A percentile compares a stretch with the other conserved stretches of the same genome.
Conservation (phyloP, 2,113 vertebrate genomes). For the Dendrocopos noguchii region DNA sequence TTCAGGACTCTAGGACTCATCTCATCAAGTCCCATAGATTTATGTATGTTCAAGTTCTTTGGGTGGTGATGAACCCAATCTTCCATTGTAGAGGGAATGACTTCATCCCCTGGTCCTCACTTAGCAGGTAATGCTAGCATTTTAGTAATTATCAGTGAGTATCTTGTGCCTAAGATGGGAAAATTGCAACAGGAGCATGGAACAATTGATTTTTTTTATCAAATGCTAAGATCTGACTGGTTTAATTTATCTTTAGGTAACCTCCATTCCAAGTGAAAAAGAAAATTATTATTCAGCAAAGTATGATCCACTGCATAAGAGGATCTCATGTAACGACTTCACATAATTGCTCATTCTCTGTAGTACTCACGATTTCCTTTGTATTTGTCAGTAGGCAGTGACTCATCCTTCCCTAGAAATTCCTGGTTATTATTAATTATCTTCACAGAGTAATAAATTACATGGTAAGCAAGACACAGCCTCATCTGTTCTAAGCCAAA, state of each 20-base stretch:
- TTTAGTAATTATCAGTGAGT: background rate
- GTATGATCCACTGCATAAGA: background rate
- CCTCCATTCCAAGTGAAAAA: background rate
- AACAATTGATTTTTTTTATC: background rate
- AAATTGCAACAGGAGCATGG: background rate
- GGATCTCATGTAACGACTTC: background rate
- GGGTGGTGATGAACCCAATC: no score
- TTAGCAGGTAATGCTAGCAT: background rate
- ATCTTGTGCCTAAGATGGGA: background rate
- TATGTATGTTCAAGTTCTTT: no score
- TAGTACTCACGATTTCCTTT: background rate
- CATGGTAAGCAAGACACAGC: background rate
- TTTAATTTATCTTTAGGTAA: background rate
- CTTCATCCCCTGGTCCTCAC: background rate
- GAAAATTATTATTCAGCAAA: background rate
- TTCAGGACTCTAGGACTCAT: no score
- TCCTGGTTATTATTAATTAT: background rate
- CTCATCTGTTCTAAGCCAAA: background rate
- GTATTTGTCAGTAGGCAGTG: background rate
- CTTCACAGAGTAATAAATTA: background rate
- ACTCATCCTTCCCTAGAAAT: background rate
- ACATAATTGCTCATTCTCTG: background rate
- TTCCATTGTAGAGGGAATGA: no score
- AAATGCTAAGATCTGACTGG: background rate
- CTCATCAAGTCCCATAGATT: no score